Evolutionary conservation across 2,113 vertebrate species (phyloP), one percentile per base, ranked within the genome.

Genomic region (Cercocebus atys): DNA sequence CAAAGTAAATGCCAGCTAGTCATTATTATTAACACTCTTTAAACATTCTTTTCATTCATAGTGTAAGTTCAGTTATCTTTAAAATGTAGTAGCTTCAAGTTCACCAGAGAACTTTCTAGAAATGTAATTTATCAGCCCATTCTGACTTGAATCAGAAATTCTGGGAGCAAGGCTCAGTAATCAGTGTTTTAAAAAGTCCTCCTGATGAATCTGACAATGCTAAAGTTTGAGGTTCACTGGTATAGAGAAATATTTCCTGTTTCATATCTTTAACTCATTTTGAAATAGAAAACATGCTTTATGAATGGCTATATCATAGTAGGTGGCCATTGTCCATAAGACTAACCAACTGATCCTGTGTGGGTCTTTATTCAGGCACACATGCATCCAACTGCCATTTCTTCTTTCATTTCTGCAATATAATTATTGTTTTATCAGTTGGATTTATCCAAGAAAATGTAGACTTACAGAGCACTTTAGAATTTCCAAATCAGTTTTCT

Each of bases 141-240:
- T 86, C 38, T 72, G 73, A 92, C 12, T 35, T 92, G 43, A 96
- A 83, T 79, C 75, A 95, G 43, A 95, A 88, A 64, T 55, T 95
- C 30, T 79, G 85, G 32, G 55, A 85, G n/a, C 35, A 14, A 73
- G 3, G 8, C 78, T 18, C 32, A 89, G 25, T 9, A 72, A 72
- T 9, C 61, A n/a, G 75, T 88, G 22, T 23, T 95, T 70, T 80
- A 83, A 30, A 13, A 87, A 70, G 32, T 0, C 8, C 61, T 81
- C 32, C 32, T 57, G 22, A 70, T 72, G 47, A 78, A 73, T 57
- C 25, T 32, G 20, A 72, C 61, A 64, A 81, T 80, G 18, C 22
- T 47, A 87, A 83, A 25, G 3, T 66, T 55, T 91, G 17, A 90
- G 27, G 55, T 66, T 11, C n/a, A 76, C 27, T 70, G 27, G 66